Evolutionary conservation across 2,797 vertebrate species (phyloP).

Genomic region (Octomys mimax): DNA sequence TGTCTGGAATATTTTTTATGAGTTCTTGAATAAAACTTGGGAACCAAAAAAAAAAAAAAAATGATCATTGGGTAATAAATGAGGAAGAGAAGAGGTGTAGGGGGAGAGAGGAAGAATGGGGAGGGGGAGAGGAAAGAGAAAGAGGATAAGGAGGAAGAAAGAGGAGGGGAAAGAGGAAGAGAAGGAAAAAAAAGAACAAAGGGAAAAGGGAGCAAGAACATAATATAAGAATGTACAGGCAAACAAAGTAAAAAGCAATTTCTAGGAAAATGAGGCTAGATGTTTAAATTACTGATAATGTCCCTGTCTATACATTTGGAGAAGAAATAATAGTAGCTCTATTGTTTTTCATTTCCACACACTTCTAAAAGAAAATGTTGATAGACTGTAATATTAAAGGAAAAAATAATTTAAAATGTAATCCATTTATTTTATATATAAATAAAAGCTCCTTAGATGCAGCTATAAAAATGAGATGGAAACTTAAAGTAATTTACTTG

Average conservation of each 20-base stretch:
- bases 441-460: constrained; percentile 79
- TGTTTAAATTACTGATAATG: constrained; percentile 76
- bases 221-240: neutral
- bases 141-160: neutral
- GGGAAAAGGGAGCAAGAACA: neutral
- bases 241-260: constrained; percentile 75
- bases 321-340: constrained; percentile 58
- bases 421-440: constrained; percentile 80
- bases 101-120: neutral
- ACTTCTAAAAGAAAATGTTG: constrained; percentile 73
- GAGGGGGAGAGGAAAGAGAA: no score
- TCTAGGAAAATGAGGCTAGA: constrained; percentile 59
- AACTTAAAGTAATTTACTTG: constrained; percentile 76
- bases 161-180: neutral
- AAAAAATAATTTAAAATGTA: constrained; percentile 77
- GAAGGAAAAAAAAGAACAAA: neutral
- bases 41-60: no score
- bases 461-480: constrained; percentile 76
- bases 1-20: no score
- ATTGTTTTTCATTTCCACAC: constrained; percentile 73
- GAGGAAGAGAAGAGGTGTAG: no score
- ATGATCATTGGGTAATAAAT: no score
- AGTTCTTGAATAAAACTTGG: no score
- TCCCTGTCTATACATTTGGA: constrained; percentile 34
- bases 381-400: constrained; percentile 68